Evolutionary conservation across 1,140 invertebrate genomes (phyloP).

Genomic region (Oreohelix idahoensis): DNA sequence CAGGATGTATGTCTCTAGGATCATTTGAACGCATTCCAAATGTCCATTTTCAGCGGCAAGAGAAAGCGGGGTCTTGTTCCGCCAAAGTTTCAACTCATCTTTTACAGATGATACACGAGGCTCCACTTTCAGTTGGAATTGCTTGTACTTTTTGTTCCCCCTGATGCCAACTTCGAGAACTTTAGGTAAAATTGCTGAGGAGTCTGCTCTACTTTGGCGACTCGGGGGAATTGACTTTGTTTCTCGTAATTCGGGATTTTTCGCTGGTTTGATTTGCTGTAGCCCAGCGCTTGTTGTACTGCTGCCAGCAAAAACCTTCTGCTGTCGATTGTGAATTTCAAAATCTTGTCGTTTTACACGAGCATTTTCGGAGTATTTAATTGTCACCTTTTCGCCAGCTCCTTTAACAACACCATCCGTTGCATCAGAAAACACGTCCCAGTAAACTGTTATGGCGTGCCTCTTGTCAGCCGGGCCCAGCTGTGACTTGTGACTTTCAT

Average conservation of each 20-base stretch:
- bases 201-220: too few species aligned
- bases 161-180: slow-evolving; percentile 14
- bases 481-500: too few species aligned
- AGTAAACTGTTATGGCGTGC: not conserved
- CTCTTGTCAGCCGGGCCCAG: too few species aligned
- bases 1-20: slow-evolving; percentile 8
- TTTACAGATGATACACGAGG: not conserved
- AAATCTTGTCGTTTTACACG: not conserved
- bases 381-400: not conserved
- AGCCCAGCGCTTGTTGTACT: too few species aligned
- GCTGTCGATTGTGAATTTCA: too few species aligned
- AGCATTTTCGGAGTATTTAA: not conserved
- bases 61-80: slow-evolving; percentile 21
- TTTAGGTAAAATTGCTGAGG: not conserved
- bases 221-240: too few species aligned
- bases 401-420: not conserved
- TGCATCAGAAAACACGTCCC: not conserved
- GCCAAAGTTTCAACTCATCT: not conserved
- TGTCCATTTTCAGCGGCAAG: slow-evolving; percentile 15
- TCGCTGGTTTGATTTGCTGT: too few species aligned
- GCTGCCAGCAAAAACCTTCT: too few species aligned
- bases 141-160: slow-evolving; percentile 24
- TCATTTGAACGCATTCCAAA: slow-evolving; percentile 30
- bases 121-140: slow-evolving; percentile 1
- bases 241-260: too few species aligned